A percentile compares a stretch with the other conserved stretches of the same genome.
Conservation (phyloP, 2,888 invertebrate species). For the Chrysodeixis includens region DNA sequence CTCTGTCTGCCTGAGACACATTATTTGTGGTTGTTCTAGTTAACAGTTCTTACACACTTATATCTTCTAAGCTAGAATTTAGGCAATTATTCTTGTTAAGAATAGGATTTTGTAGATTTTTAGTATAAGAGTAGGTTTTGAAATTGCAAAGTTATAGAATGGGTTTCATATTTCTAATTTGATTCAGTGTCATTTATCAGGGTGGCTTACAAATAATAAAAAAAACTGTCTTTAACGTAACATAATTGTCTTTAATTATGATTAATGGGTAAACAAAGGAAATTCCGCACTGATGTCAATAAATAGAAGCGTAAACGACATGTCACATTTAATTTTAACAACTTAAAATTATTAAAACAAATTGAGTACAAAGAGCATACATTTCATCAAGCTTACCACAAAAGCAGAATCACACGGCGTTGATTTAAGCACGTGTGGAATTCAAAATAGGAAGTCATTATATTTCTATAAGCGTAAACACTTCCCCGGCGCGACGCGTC, state of each 20-base stretch:
- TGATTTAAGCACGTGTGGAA: slow-evolving; percentile 32
- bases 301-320: background rate
- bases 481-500: slow-evolving; percentile 25
- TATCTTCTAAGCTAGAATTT: background rate
- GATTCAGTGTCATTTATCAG: no score
- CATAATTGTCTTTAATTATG: no score
- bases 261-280: background rate
- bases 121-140: no score
- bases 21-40: background rate
- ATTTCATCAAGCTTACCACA: slow-evolving; percentile 5
- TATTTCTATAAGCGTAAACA: slow-evolving; percentile 40
- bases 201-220: no score
- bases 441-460: slow-evolving; percentile 46
- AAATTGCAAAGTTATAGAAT: no score
- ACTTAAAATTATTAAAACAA: background rate
- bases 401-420: slow-evolving; percentile 16
- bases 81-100: background rate
- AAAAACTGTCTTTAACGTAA: no score
- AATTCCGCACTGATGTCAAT: background rate
- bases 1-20: background rate
- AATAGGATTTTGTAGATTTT: no score
- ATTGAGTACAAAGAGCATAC: background rate
- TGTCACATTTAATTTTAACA: background rate
- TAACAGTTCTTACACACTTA: background rate
- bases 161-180: no score